A percentile compares a stretch with the other conserved stretches of the same genome.
Conservation (phyloP, 2,888 invertebrate genomes). For the Allolobophora icterica region DNA sequence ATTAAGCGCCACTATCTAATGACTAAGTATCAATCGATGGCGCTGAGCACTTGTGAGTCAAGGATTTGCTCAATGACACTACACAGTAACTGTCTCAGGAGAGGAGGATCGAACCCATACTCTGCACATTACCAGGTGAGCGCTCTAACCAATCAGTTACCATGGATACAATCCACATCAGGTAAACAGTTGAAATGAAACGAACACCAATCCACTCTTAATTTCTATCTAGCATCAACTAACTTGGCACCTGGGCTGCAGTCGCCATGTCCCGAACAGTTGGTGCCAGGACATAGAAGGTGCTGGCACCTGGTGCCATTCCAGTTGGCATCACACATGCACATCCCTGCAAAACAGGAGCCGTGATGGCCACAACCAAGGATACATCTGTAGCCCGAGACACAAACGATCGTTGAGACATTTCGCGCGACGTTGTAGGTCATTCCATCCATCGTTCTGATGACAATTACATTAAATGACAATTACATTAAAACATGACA, state of each 20-base stretch:
- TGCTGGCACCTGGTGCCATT: constrained; percentile 56
- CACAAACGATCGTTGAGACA: constrained; percentile 62
- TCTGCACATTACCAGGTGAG: no score
- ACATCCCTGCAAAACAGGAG: constrained; percentile 56
- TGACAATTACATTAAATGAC: constrained; percentile 8
- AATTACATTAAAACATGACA: not conserved
- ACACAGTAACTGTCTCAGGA: no score
- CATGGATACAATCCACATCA: not conserved
- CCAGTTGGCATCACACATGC: constrained; percentile 60
- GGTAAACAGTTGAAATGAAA: not conserved
- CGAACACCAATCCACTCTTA: not conserved
- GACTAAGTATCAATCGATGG: no score
- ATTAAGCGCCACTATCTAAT: no score
- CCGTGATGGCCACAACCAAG: constrained; percentile 59
- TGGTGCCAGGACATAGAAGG: constrained; percentile 53
- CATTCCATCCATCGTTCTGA: not conserved
- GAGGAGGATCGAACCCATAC: no score
- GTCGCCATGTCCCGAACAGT: constrained; percentile 59
- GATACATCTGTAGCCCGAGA: constrained; percentile 59
- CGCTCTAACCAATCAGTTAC: no score
- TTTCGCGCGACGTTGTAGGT: constrained; percentile 57
- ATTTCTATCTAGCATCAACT: no score
- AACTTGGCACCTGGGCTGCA: constrained; percentile 56
- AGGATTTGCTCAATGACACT: no score
- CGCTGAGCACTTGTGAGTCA: no score